These are phyloP conservation scores for Caenorhabditis sinica DNA, from an alignment of 2,888 invertebrate species.

Conservation along the genomic window DNA sequence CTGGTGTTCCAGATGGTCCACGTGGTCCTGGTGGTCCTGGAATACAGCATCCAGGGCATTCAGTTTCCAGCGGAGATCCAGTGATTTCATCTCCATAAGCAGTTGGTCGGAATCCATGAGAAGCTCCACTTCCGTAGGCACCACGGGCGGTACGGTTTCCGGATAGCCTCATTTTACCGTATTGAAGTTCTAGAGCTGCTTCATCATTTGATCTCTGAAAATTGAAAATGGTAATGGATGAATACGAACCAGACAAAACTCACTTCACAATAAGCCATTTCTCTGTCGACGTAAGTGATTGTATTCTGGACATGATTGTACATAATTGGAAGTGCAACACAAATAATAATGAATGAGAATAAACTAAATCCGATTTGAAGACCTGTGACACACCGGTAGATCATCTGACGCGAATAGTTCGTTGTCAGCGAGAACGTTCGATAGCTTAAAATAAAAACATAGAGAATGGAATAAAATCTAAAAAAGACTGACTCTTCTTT, in stretches of 20 bases:
- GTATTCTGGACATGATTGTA: constrained; percentile 83
- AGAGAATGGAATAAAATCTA: not conserved
- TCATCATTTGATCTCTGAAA: constrained; percentile 78
- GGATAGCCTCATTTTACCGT: constrained; percentile 68
- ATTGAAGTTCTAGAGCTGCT: constrained; percentile 75
- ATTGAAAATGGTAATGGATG: not conserved
- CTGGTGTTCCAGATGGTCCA: constrained; percentile 81
- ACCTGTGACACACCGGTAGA: constrained; percentile 82
- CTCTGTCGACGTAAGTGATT: constrained; percentile 82
- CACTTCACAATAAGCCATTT: constrained; percentile 83
- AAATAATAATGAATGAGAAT: constrained; percentile 80
- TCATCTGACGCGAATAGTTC: constrained; percentile 75
- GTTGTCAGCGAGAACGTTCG: constrained; percentile 77
- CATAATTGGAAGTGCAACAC: constrained; percentile 82
- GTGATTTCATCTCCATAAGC: constrained; percentile 78
- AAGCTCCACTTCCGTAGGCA: constrained; percentile 63
- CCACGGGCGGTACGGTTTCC: constrained; percentile 73
- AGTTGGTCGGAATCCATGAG: constrained; percentile 65
- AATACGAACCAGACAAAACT: constrained; percentile 4
- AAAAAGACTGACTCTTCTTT: constrained; percentile 62
- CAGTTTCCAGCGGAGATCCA: constrained; percentile 82
- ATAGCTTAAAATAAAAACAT: constrained; percentile 67
- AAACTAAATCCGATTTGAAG: constrained; percentile 83
- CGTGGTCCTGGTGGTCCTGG: constrained; percentile 83
- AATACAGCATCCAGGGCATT: constrained; percentile 82